Percentiles rank a stretch among this genome's conserved stretches.
phyloP scores from a whole-genome alignment of 2,888 invertebrate species.

The Patella ulyssiponensis region DNA sequence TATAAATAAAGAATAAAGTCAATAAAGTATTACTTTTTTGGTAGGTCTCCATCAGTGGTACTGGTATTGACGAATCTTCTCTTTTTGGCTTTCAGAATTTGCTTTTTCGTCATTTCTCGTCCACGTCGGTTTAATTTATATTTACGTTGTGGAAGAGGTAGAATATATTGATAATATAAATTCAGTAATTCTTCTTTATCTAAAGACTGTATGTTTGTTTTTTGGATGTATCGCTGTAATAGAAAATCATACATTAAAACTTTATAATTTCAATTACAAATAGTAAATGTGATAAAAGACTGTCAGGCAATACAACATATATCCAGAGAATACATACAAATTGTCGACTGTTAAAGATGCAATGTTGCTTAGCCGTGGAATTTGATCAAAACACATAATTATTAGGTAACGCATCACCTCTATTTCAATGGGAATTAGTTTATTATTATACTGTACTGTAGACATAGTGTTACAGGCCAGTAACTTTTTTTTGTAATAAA shows the following conservation, averaged over 20 bases:
- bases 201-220: constrained; percentile 36
- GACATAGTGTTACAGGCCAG: too few species aligned
- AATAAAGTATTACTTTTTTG: constrained; percentile 37
- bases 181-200: constrained; percentile 59
- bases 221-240: constrained; percentile 50
- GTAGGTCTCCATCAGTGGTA: constrained; percentile 39
- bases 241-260: neutral
- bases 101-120: constrained; percentile 58
- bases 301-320: too few species aligned
- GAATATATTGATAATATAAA: constrained; percentile 59
- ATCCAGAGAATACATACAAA: neutral
- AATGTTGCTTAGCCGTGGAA: too few species aligned
- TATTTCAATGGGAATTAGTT: too few species aligned
- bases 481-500: too few species aligned
- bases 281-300: constrained; percentile 9
- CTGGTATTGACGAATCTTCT: constrained; percentile 36
- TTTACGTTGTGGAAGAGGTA: constrained; percentile 66
- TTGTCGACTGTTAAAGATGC: neutral
- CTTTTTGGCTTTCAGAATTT: constrained; percentile 52
- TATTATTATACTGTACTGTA: too few species aligned
- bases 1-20: neutral
- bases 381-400: too few species aligned
- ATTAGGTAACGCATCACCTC: too few species aligned
- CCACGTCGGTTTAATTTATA: constrained; percentile 62
- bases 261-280: constrained; percentile 21